Evolutionary conservation across 2,113 vertebrate genomes (phyloP), one percentile per base, ranked within the genome.

Genomic region (Danionella cerebrum): DNA sequence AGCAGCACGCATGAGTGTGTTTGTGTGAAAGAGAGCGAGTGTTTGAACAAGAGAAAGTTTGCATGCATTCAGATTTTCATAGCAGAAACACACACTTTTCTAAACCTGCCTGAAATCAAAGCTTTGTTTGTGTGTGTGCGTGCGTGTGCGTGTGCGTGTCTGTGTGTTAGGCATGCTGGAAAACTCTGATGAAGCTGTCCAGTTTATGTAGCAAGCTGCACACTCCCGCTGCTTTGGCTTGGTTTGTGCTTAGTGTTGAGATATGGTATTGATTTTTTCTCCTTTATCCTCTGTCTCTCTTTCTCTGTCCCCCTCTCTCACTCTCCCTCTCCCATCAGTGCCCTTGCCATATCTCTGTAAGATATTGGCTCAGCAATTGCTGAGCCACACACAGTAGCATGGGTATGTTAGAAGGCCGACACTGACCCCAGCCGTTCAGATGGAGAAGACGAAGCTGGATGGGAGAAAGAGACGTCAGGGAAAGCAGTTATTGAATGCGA

Each of bases 191-290:
- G 82, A 85, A 88, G 85, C 87, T 76, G 77, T 88, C 84, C 84
- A 82, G 81, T 88, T 85, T 87, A 84, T 86, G 80, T 82, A 84
- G 84, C 84, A 82, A 85, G 79, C 81, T 89, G 85, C 83, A 87
- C 84, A 85, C 83, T 86, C 84, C 86, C 86, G 86, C 84, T 88
- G 85, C 83, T 87, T 86, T 83, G 82, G 80, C 83, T 83, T 75
- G 80, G 78, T 77, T 87, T 87, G 84, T 87, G 86, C 84, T 88
- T 86, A 85, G 86, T 85, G 82, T 74, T 85, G 84, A 89, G 82
- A 86, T 88, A 84, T 85, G 70, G 78, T 86, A 88, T 87, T 86
- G 86, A 89, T 89, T 85, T 87, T 82, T 70, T 80, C 73, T 79
- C 79, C 72, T 68, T 29, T 50, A 51, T 76, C 78, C 51, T 53